These are phyloP conservation scores for Bombus waltoni DNA, from an alignment of 1,140 invertebrate genomes.

Conservation along the genomic window DNA sequence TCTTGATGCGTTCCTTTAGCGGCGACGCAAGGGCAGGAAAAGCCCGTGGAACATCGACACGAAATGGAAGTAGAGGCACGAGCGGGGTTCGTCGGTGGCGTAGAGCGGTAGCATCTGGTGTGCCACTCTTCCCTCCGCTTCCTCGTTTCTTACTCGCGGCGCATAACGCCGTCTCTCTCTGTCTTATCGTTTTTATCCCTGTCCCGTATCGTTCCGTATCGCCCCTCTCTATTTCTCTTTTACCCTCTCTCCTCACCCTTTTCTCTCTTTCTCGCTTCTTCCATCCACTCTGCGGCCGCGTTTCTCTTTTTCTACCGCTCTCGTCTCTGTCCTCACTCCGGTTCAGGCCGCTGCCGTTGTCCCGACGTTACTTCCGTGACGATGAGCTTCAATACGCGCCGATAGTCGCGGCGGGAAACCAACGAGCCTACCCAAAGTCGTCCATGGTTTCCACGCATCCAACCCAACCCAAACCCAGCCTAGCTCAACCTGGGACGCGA, in stretches of 20 bases:
- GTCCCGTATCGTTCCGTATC: conserved; percentile 40
- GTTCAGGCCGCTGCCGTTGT: conserved; percentile 78
- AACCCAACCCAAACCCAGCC: conserved; percentile 69
- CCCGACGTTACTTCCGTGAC: conserved; percentile 82
- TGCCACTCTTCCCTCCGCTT: conserved; percentile 37
- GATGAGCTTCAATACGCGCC: conserved; percentile 81
- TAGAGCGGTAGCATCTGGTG: conserved; percentile 64
- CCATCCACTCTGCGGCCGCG: conserved; percentile 37
- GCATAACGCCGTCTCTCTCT: conserved; percentile 29
- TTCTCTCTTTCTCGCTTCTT: conserved; percentile 19
- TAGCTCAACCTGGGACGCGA: conserved; percentile 68
- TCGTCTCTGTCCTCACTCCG: conserved; percentile 69
- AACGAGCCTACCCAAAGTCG: conserved; percentile 82
- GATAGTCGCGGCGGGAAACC: conserved; percentile 81
- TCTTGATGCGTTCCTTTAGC: conserved; percentile 16
- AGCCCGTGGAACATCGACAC: conserved; percentile 59
- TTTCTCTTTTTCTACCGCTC: conserved; percentile 41
- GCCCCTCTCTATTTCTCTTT: background rate
- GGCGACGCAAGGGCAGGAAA: conserved; percentile 49
- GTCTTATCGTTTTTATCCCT: conserved; percentile 29
- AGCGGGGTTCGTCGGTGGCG: conserved; percentile 34
- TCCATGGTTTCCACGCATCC: conserved; percentile 79
- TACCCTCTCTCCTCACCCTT: background rate
- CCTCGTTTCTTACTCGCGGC: conserved; percentile 41
- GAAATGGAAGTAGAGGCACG: conserved; percentile 64